Conservation (phyloP, 1,140 invertebrate genomes). For the Oryctes rhinoceros region DNA sequence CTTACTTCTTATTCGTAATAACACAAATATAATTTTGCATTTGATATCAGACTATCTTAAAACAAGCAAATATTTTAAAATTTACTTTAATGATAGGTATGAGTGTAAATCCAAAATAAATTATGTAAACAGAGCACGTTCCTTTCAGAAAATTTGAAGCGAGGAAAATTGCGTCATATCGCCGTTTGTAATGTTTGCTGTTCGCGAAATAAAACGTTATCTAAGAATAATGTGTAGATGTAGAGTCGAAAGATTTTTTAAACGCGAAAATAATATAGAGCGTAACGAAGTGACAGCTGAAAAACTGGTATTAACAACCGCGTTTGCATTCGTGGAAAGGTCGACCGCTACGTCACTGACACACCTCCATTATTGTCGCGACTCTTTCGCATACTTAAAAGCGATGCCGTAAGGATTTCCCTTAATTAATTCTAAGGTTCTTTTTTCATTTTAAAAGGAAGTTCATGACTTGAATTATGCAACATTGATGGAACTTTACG, state of each 20-base stretch:
- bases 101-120: too few relatives aligned
- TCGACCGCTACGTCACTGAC: constrained; percentile 27
- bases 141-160: not conserved
- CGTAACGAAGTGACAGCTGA: constrained; percentile 4
- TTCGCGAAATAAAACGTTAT: not conserved
- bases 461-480: not conserved
- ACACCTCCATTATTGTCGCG: constrained; percentile 9
- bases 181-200: not conserved
- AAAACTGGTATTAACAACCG: constrained; percentile 28
- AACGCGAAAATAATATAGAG: constrained; percentile 10
- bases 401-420: not conserved
- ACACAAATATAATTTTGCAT: too few relatives aligned
- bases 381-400: not conserved
- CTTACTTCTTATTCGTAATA: too few relatives aligned
- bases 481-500: not conserved
- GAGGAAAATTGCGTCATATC: not conserved
- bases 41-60: too few relatives aligned
- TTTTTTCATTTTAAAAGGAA: not conserved
- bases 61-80: too few relatives aligned
- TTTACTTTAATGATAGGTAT: too few relatives aligned
- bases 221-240: not conserved
- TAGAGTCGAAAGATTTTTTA: not conserved
- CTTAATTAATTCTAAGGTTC: constrained; percentile 3
- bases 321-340: constrained; percentile 32
- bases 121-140: not conserved